These are phyloP conservation scores for Eulemur rufifrons DNA, from an alignment of 2,113 vertebrate species.

Conservation along the genomic window DNA sequence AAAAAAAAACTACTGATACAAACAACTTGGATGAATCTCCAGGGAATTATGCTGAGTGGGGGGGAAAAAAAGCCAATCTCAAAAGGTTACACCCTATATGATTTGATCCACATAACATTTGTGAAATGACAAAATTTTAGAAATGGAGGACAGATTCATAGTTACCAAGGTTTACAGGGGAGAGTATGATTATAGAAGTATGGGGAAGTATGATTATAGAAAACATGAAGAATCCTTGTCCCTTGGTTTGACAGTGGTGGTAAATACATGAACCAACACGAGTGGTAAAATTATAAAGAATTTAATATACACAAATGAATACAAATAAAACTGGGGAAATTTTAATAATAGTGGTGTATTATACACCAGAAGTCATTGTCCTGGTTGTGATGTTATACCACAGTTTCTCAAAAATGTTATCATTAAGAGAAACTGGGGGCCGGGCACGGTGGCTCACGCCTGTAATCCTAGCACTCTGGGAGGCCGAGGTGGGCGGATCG, in stretches of 20 bases:
- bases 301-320: not conserved
- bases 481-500: too few species aligned
- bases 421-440: not conserved
- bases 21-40: not conserved
- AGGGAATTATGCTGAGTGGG: not conserved
- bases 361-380: not conserved
- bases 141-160: not conserved
- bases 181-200: not conserved
- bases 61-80: not conserved
- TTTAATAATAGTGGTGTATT: not conserved
- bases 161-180: not conserved
- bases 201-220: not conserved
- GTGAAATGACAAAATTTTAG: not conserved
- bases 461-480: too few species aligned
- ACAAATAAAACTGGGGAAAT: not conserved
- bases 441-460: too few species aligned
- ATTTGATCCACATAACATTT: not conserved
- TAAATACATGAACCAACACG: not conserved
- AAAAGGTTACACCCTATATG: not conserved
- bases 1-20: not conserved
- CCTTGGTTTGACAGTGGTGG: not conserved
- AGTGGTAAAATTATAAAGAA: not conserved
- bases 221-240: not conserved
- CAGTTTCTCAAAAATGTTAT: constrained; percentile 30
- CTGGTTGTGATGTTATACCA: not conserved